phyloP scores from a whole-genome alignment of 1,140 invertebrate genomes.

The Charaxes varanes region DNA sequence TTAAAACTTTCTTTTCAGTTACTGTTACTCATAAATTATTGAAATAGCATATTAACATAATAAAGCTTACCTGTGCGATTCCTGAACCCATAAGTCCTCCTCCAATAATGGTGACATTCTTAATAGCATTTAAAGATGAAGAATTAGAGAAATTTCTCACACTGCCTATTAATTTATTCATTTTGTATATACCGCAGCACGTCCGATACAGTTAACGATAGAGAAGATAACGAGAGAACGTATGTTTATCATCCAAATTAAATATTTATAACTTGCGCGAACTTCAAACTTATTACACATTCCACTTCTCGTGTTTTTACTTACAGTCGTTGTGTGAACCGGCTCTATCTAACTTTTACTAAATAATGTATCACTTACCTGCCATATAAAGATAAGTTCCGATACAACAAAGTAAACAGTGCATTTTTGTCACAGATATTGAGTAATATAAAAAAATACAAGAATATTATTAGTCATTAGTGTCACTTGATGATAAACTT shows the following conservation, averaged over 20 bases:
- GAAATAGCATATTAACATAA: too few species aligned
- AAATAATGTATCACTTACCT: not conserved
- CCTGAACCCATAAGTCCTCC: slow-evolving; percentile 89
- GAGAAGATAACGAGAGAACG: not conserved
- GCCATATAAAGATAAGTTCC: not conserved
- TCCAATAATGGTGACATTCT: slow-evolving; percentile 88
- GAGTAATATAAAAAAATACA: too few species aligned
- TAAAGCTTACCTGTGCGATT: slow-evolving; percentile 90
- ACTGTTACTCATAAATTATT: too few species aligned
- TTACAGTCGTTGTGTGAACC: not conserved
- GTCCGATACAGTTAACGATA: not conserved
- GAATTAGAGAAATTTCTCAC: slow-evolving; percentile 53
- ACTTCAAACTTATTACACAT: slow-evolving; percentile 1
- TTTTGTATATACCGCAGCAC: slow-evolving; percentile 19
- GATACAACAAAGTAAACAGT: slow-evolving; percentile 6
- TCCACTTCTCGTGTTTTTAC: too few species aligned
- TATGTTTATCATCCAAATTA: not conserved
- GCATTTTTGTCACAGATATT: slow-evolving; percentile 11
- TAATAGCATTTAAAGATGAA: slow-evolving; percentile 69
- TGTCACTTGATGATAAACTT: too few species aligned
- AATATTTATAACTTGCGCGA: slow-evolving; percentile 1
- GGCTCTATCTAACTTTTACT: not conserved
- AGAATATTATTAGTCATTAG: too few species aligned
- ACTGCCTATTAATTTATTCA: slow-evolving; percentile 50
- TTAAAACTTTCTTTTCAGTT: too few species aligned